Evolutionary conservation across 2,888 invertebrate genomes (phyloP).

Genomic region (Abrostola tripartita): DNA sequence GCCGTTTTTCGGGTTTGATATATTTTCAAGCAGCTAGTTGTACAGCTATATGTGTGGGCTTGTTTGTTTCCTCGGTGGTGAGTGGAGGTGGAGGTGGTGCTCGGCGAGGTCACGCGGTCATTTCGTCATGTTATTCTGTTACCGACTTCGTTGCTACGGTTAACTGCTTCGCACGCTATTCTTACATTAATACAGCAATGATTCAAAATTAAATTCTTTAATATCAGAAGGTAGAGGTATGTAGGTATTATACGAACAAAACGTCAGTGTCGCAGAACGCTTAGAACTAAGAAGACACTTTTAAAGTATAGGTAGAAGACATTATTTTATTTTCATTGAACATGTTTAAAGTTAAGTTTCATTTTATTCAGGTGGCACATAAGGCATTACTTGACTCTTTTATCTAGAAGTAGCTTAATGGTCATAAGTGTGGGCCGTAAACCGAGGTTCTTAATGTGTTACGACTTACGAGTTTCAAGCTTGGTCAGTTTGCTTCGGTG

Average conservation of each 20-base stretch:
- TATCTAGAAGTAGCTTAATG: too few species aligned
- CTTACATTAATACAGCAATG: conserved; percentile 48
- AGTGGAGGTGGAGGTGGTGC: conserved; percentile 68
- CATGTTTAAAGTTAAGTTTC: too few species aligned
- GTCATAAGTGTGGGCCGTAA: too few species aligned
- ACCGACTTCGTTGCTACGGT: conserved; percentile 62
- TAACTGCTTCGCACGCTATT: conserved; percentile 53
- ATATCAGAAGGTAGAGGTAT: background rate
- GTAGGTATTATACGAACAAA: conserved; percentile 14
- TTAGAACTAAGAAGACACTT: background rate
- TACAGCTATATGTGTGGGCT: conserved; percentile 17
- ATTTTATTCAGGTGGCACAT: too few species aligned
- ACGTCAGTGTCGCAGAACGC: conserved; percentile 48
- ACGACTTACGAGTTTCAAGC: too few species aligned
- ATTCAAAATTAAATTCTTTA: conserved; percentile 48
- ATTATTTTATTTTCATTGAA: too few species aligned
- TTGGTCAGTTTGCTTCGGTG: too few species aligned
- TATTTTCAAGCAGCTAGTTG: background rate
- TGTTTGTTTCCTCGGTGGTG: conserved; percentile 14
- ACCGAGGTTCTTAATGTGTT: too few species aligned
- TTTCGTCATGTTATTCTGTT: conserved; percentile 59
- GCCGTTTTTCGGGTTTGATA: conserved; percentile 13
- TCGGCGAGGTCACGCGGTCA: conserved; percentile 69
- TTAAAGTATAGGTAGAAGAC: background rate
- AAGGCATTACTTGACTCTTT: too few species aligned